Percentiles rank a stretch among this genome's conserved stretches.
Evolutionary conservation across 1,140 invertebrate species (phyloP).

Genomic region (Archivesica marissinica): DNA sequence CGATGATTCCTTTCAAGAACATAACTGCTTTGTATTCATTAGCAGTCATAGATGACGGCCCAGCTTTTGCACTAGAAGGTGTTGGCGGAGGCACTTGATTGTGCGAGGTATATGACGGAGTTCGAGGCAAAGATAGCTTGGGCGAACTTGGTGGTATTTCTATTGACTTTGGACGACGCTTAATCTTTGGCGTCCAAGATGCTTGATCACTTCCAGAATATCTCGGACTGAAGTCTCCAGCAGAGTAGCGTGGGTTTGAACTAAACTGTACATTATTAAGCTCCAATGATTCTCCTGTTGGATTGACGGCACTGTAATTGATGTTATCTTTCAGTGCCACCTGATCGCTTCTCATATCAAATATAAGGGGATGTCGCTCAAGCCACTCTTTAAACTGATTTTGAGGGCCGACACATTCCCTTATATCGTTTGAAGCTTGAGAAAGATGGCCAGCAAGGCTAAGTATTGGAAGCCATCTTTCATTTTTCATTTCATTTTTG

Average conservation of each 20-base stretch:
- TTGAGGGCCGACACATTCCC: constrained; percentile 84
- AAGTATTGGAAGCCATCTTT: constrained; percentile 83
- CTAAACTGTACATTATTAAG: constrained; percentile 66
- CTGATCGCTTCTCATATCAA: constrained; percentile 83
- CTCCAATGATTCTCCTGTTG: constrained; percentile 74
- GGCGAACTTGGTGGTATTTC: constrained; percentile 69
- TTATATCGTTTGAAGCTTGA: constrained; percentile 82
- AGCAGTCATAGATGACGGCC: constrained; percentile 83
- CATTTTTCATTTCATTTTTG: constrained; percentile 82
- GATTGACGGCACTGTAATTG: constrained; percentile 78
- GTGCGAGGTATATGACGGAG: constrained; percentile 44
- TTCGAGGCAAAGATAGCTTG: constrained; percentile 66
- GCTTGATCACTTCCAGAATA: constrained; percentile 49
- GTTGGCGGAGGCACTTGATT: constrained; percentile 26
- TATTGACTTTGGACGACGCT: constrained; percentile 77
- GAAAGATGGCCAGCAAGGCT: constrained; percentile 84
- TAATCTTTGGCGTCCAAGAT: constrained; percentile 74
- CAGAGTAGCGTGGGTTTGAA: constrained; percentile 56
- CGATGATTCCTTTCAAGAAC: constrained; percentile 83
- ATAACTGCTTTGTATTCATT: constrained; percentile 84
- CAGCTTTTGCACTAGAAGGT: constrained; percentile 72
- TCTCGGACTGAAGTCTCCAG: constrained; percentile 51
- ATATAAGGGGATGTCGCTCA: constrained; percentile 83
- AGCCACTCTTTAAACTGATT: constrained; percentile 83
- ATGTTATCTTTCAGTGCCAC: constrained; percentile 82